Conservation (phyloP, 2,113 vertebrate genomes). For the western clawed frog (Xenopus tropicalis) region DNA sequence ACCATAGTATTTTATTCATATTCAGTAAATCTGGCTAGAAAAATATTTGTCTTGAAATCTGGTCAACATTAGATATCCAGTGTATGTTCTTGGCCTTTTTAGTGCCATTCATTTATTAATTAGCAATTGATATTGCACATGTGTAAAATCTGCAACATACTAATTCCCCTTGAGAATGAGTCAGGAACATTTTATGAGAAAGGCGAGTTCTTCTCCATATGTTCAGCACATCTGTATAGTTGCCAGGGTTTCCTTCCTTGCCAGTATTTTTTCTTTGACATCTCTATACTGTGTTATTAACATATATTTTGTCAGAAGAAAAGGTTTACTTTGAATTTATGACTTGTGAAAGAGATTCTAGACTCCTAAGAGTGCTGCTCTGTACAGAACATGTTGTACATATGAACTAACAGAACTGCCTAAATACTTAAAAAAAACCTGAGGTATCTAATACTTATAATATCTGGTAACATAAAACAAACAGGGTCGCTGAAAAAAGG, state of each 20-base stretch:
- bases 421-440: neutral
- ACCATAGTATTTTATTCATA: too few relatives aligned
- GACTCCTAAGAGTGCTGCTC: neutral
- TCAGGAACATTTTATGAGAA: slow-evolving; percentile 17
- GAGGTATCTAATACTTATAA: too few relatives aligned
- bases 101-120: neutral
- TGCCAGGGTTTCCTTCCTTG: slow-evolving; percentile 11
- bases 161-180: slow-evolving; percentile 3
- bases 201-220: slow-evolving; percentile 12
- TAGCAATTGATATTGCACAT: neutral
- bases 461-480: too few relatives aligned
- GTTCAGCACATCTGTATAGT: slow-evolving; percentile 7
- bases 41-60: neutral
- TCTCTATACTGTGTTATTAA: slow-evolving; percentile 3
- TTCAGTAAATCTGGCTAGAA: too few relatives aligned
- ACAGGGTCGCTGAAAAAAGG: too few relatives aligned
- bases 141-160: neutral
- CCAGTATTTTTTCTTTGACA: slow-evolving; percentile 3
- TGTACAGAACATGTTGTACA: slow-evolving; percentile 14
- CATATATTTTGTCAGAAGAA: slow-evolving; percentile 10
- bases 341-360: slow-evolving; percentile 20
- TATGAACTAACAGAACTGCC: slow-evolving; percentile 4
- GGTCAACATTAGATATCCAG: neutral
- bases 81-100: neutral
- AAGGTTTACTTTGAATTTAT: slow-evolving; percentile 10